Evolutionary conservation across 2,888 invertebrate species (phyloP).

Genomic region (Lamellibrachia satsuma): DNA sequence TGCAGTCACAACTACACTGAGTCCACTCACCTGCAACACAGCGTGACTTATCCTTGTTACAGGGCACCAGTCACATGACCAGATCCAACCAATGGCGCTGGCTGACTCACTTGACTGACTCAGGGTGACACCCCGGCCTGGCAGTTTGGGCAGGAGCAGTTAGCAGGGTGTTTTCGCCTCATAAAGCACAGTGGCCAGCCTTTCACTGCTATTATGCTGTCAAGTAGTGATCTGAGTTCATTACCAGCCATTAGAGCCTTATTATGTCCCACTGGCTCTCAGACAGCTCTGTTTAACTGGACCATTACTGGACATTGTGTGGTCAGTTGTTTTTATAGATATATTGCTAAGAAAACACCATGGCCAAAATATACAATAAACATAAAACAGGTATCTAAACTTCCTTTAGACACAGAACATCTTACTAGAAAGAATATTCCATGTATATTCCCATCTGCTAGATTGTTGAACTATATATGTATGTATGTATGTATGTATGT

Average conservation of each 20-base stretch:
- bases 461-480: background rate
- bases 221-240: constrained; percentile 4
- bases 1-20: background rate
- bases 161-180: constrained; percentile 5
- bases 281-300: background rate
- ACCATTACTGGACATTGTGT: background rate
- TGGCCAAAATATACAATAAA: background rate
- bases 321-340: background rate
- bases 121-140: background rate
- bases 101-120: background rate
- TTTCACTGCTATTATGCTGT: constrained; percentile 6
- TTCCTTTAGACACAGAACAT: background rate
- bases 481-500: background rate
- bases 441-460: background rate
- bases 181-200: constrained; percentile 4
- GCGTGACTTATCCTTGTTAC: background rate
- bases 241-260: background rate
- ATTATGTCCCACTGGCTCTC: background rate
- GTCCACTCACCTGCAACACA: background rate
- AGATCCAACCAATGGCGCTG: background rate
- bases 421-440: background rate
- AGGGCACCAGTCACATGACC: background rate
- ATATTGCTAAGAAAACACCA: background rate
- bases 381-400: background rate
- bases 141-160: background rate